Evolutionary conservation across 1,140 invertebrate species (phyloP).

Genomic region (Neotoxoptera formosana): DNA sequence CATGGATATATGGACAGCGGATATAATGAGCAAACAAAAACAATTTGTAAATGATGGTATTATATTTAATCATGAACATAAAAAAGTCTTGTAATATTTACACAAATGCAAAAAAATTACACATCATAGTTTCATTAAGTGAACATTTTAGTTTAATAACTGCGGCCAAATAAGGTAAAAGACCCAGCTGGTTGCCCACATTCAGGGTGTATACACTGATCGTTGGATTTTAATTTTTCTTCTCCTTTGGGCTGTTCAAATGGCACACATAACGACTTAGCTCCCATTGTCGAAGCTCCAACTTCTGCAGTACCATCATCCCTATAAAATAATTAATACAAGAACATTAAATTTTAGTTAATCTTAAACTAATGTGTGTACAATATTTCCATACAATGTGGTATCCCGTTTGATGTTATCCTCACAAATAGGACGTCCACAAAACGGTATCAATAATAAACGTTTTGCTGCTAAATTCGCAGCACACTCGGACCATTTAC

Average conservation of each 20-base stretch:
- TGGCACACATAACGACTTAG: conserved; percentile 92
- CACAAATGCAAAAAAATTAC: background rate
- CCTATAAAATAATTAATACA: conserved; percentile 61
- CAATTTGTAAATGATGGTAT: background rate
- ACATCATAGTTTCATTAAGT: background rate
- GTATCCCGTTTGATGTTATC: conserved; percentile 96
- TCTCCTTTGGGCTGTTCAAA: conserved; percentile 80
- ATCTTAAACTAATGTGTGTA: background rate
- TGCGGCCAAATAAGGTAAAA: conserved; percentile 95
- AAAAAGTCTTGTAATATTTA: background rate
- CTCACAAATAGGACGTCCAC: conserved; percentile 88
- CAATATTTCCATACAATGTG: conserved; percentile 71
- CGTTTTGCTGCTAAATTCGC: conserved; percentile 85
- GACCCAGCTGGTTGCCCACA: conserved; percentile 82
- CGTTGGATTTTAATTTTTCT: conserved; percentile 65
- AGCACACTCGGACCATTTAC: conserved; percentile 85
- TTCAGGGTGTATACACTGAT: conserved; percentile 88
- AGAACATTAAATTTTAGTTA: background rate
- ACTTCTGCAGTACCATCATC: conserved; percentile 73
- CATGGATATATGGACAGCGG: too few species aligned
- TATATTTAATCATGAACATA: background rate
- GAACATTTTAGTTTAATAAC: conserved; percentile 76
- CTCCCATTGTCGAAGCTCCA: conserved; percentile 93
- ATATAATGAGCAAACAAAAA: background rate
- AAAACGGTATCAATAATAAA: conserved; percentile 92